phyloP scores from a whole-genome alignment of 2,797 vertebrate genomes.

The Notamacropus eugenii region DNA sequence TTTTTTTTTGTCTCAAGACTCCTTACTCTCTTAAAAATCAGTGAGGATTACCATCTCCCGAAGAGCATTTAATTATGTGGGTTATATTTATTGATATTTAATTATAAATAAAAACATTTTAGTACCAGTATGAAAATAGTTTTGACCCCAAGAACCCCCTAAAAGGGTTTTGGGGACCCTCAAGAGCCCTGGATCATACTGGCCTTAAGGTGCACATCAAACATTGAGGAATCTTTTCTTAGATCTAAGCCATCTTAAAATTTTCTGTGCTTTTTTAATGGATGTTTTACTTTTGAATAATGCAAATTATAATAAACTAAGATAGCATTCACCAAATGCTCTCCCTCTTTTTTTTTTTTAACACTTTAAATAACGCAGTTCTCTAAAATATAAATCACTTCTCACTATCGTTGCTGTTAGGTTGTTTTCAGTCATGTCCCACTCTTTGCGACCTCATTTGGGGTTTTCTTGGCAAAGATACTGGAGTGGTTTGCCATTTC shows the following conservation, averaged over 20 bases:
- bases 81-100: not conserved
- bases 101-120: not conserved
- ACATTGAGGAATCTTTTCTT: conserved; percentile 39
- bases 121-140: not conserved
- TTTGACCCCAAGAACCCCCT: not conserved
- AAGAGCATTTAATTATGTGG: not conserved
- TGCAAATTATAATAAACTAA: not conserved
- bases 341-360: not conserved
- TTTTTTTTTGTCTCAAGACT: not conserved
- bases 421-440: not conserved
- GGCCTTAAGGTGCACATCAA: not conserved
- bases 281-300: conserved; percentile 14
- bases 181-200: not conserved
- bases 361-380: not conserved
- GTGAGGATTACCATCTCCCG: not conserved
- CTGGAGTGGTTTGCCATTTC: not conserved
- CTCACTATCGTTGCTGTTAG: not conserved
- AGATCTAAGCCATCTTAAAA: not conserved
- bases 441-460: not conserved
- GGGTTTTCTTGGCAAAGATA: not conserved
- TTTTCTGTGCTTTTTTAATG: conserved; percentile 16
- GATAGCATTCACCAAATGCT: conserved; percentile 41
- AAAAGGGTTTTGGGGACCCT: not conserved
- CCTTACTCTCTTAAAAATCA: not conserved
- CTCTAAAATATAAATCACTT: not conserved